Evolutionary conservation across 2,113 vertebrate genomes (phyloP), one percentile per base, ranked within the genome.

Genomic region (Pagrus major): DNA sequence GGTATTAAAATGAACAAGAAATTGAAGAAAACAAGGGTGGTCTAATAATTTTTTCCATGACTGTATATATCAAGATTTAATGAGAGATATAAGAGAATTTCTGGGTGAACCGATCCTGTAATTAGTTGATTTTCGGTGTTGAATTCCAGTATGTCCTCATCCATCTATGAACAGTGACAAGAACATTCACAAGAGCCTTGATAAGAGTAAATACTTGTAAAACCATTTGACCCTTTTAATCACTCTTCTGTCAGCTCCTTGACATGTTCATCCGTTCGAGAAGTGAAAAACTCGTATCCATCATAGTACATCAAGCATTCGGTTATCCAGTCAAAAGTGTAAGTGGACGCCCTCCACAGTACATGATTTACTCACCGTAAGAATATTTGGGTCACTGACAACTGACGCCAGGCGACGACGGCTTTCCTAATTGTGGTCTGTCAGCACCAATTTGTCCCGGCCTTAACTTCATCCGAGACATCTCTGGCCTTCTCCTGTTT

Each of bases 361-460:
- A 47, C 44, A 78, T 84, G 66, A 87, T 87, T 81, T 54, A 87
- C 66, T 66, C 35, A 15, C 60, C 52, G 47, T n/a, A 58, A 59
- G 61, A 81, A 88, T 56, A 49, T 87, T 78, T 9, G 77, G 83
- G 86, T 79, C 71, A 79, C 70, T 90, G 87, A 87, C 81, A 86
- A 52, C 76, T 83, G 87, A 90, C 5, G 55, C 49, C 39, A 83
- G 55, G 75, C 47, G 29, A 49, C 11, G 78, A 83, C 55, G 66
- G 82, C 82, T 86, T 56, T 61, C 41, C 85, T 93, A 94, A 94
- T 94, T 91, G 81, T 82, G 70, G 77, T 86, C 88, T 93, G 93
- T 94, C 92, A 91, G 81, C 90, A 86, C 66, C 91, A 92, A 92
- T 94, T 94, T 91, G 68, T 56, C 67, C 59, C 2, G 3, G 56